Evolutionary conservation across 2,888 invertebrate genomes (phyloP), one percentile per base, ranked within the genome.

Genomic region (Anoplius nigerrimus): DNA sequence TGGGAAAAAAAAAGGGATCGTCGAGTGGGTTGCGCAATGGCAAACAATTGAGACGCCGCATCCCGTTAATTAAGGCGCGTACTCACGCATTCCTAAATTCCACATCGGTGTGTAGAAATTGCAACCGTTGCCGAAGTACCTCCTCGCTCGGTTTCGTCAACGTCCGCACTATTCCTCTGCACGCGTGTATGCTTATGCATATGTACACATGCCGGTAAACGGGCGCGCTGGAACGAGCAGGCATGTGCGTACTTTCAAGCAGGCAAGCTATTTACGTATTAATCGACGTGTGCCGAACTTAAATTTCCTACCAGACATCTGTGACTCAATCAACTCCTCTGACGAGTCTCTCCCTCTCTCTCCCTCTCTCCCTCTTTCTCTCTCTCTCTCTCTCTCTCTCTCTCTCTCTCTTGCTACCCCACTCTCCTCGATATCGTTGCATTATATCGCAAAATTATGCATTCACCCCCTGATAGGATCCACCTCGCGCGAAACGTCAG

Each of bases 401-500:
- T 20, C 2, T 2, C 27, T 56, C 18, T 24, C 27, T 54, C 48
- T 53, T n/a, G n/a, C n/a, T n/a, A n/a, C n/a, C n/a, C n/a, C n/a
- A n/a, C n/a, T n/a, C n/a, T 56, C 52, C 48, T 62, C 62, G 66
- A 73, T 69, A 64, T 65, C 60, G 58, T 64, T 55, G 55, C 63
- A 68, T 75, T 76, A 66, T 74, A 70, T 63, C 67, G 43, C 52
- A 62, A 68, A 80, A 82, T 84, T 80, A 83, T 82, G 80, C 79
- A 84, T 81, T 80, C 74, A 63, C 74, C 71, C 60, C 73, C 42
- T 42, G 84, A 81, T 84, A 84, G 80, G 81, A 77, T 81, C 73
- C 77, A 82, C n/a, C n/a, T 80, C 69, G 68, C 66, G 74, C 56
- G 80, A 81, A 76, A 84, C 82, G 79, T 74, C 78, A 75, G 51